Conservation (phyloP, 1,140 invertebrate genomes). For the Drosophila arizonae region DNA sequence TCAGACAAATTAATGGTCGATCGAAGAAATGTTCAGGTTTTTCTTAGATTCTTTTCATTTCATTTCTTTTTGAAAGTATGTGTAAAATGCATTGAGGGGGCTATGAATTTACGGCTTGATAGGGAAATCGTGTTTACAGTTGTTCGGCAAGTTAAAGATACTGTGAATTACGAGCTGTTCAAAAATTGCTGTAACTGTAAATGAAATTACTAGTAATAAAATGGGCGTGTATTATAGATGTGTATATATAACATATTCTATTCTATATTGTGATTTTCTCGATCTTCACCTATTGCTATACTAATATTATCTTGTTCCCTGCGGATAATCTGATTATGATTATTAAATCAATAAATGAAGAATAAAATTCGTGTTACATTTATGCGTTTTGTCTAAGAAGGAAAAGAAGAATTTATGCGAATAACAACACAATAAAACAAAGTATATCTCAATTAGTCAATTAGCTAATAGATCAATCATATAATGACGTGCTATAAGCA, state of each 20-base stretch:
- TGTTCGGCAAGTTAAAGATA: background rate
- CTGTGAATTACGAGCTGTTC: conserved; percentile 13
- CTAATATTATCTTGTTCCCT: too few species aligned
- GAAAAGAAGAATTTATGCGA: too few species aligned
- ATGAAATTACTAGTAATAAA: background rate
- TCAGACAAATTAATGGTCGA: conserved; percentile 50
- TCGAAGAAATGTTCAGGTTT: conserved; percentile 32
- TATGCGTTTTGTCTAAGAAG: background rate
- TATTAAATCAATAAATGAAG: conserved; percentile 1
- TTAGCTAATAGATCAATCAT: conserved; percentile 36
- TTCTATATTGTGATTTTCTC: background rate
- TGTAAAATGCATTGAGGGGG: conserved; percentile 33
- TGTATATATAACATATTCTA: background rate
- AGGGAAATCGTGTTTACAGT: conserved; percentile 8
- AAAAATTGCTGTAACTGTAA: background rate
- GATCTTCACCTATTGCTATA: too few species aligned
- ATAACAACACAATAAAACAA: background rate
- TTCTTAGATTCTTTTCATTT: too few species aligned
- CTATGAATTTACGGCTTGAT: conserved; percentile 31
- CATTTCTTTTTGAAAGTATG: conserved; percentile 20
- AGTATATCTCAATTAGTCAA: conserved; percentile 37
- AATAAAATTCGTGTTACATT: background rate
- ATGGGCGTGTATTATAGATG: background rate
- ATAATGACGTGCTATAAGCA: conserved; percentile 4
- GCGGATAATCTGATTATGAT: too few species aligned